Evolutionary conservation across 1,140 invertebrate species (phyloP).

Genomic region (Lepidurus apus): DNA sequence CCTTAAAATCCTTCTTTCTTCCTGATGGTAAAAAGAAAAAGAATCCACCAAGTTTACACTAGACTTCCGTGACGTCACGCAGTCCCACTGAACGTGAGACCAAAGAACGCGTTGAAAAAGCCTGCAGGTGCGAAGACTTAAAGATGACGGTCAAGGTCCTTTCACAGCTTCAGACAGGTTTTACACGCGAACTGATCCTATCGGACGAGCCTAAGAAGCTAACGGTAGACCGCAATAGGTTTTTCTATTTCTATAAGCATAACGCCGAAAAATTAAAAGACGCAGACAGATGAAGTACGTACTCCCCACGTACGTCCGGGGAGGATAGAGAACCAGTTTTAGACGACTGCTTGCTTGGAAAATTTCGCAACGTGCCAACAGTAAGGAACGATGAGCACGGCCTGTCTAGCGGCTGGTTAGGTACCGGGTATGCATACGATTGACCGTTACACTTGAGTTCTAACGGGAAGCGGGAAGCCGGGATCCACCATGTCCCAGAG

Average conservation of each 20-base stretch:
- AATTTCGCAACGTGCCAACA: background rate
- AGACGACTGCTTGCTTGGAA: background rate
- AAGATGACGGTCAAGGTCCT: constrained; percentile 11
- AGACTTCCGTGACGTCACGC: background rate
- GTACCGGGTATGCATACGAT: constrained; percentile 17
- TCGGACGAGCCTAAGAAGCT: background rate
- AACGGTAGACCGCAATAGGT: background rate
- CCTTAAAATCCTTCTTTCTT: background rate
- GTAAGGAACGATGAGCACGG: background rate
- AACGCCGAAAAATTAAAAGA: background rate
- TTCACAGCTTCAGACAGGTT: background rate
- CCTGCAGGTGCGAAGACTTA: background rate
- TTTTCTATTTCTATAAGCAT: background rate
- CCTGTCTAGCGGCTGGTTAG: background rate
- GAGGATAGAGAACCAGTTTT: background rate
- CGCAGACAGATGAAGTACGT: background rate
- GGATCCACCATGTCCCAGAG: background rate
- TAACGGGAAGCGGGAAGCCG: constrained; percentile 12
- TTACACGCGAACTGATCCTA: background rate
- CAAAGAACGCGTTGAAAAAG: background rate
- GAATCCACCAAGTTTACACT: background rate
- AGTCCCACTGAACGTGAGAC: background rate
- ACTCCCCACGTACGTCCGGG: too few relatives aligned
- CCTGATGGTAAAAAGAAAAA: background rate
- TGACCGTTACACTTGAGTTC: constrained; percentile 1